These are phyloP conservation scores for Biston stratarius DNA, from an alignment of 2,888 invertebrate species.

Conservation along the genomic window DNA sequence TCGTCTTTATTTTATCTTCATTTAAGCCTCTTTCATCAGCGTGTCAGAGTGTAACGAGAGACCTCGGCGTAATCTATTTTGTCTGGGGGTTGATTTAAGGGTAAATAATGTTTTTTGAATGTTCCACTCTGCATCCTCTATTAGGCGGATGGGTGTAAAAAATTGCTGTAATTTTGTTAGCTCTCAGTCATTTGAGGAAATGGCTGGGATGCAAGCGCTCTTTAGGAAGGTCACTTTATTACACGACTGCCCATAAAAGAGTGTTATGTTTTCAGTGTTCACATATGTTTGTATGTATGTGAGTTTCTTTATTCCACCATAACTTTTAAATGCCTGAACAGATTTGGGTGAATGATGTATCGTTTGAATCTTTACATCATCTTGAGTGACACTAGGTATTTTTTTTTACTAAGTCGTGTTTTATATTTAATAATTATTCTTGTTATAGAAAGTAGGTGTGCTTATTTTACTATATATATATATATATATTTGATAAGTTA, in stretches of 20 bases:
- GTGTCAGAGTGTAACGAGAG: constrained; percentile 39
- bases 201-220: constrained; percentile 22
- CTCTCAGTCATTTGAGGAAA: constrained; percentile 25
- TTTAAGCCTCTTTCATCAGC: constrained; percentile 35
- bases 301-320: no score
- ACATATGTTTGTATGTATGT: no score
- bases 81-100: constrained; percentile 49
- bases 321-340: no score
- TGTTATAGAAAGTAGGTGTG: no score
- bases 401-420: no score
- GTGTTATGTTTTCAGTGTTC: no score
- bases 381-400: no score
- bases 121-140: constrained; percentile 49
- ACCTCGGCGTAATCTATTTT: constrained; percentile 57
- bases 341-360: no score
- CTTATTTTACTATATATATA: no score
- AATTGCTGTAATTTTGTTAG: constrained; percentile 33
- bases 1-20: neutral
- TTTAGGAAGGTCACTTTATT: constrained; percentile 2
- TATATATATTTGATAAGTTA: no score
- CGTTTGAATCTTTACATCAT: no score
- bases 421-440: no score
- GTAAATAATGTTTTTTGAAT: constrained; percentile 55
- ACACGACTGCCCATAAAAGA: neutral
- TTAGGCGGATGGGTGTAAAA: constrained; percentile 41